Evolutionary conservation across 2,113 vertebrate genomes (phyloP).

Genomic region (Corydoras maculifer): DNA sequence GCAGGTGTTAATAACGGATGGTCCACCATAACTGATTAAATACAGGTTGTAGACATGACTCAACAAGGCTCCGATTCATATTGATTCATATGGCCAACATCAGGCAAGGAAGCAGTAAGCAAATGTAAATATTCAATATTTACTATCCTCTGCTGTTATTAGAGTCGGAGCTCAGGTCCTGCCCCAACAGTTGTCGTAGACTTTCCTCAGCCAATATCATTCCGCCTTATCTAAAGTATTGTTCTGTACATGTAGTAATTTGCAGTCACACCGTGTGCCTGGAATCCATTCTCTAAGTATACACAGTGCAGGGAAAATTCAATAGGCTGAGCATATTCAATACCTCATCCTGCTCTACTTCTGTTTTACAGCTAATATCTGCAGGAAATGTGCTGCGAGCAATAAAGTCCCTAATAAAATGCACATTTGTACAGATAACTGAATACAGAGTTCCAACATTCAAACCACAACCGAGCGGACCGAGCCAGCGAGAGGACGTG

Average conservation of each 20-base stretch:
- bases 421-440: slow-evolving; percentile 32
- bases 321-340: slow-evolving; percentile 39
- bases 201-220: slow-evolving; percentile 54
- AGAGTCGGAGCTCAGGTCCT: slow-evolving; percentile 56
- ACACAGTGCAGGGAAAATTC: slow-evolving; percentile 38
- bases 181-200: slow-evolving; percentile 49
- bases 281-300: slow-evolving; percentile 46
- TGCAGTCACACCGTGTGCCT: slow-evolving; percentile 49
- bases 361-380: slow-evolving; percentile 41
- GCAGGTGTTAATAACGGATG: slow-evolving; percentile 57
- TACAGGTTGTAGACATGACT: slow-evolving; percentile 32
- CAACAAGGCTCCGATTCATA: slow-evolving; percentile 51
- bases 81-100: slow-evolving; percentile 60
- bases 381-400: slow-evolving; percentile 11
- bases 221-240: slow-evolving; percentile 46
- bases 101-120: slow-evolving; percentile 59
- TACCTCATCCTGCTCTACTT: slow-evolving; percentile 24
- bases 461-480: slow-evolving; percentile 44
- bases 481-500: slow-evolving; percentile 29
- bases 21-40: slow-evolving; percentile 58
- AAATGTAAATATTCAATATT: slow-evolving; percentile 78
- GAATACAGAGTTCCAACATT: slow-evolving; percentile 41
- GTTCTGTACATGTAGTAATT: slow-evolving; percentile 47
- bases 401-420: slow-evolving; percentile 27
- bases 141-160: slow-evolving; percentile 66